Evolutionary conservation across 2,113 vertebrate genomes (phyloP).

Genomic region (Mus spicilegus): DNA sequence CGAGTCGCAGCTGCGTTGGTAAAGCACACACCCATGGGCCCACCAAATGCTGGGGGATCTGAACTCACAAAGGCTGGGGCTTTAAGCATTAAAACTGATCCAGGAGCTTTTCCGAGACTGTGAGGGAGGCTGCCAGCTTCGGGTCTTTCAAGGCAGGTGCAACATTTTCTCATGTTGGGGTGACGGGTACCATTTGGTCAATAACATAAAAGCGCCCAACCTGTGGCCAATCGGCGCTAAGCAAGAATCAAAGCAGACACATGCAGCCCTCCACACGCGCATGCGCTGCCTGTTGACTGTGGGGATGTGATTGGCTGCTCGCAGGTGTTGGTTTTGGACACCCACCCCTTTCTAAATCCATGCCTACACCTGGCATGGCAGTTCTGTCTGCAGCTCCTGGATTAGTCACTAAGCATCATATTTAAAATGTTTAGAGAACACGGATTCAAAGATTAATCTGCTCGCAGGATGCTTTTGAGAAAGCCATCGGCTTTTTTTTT

Average conservation of each 20-base stretch:
- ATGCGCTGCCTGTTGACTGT: neutral
- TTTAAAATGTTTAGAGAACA: constrained; percentile 59
- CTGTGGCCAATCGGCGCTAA: constrained; percentile 46
- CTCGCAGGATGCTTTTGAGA: neutral
- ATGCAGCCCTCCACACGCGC: neutral
- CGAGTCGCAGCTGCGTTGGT: constrained; percentile 70
- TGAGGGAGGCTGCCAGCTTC: constrained; percentile 18
- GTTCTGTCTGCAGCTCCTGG: constrained; percentile 71
- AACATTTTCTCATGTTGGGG: constrained; percentile 41
- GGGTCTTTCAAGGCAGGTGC: constrained; percentile 70
- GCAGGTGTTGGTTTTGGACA: neutral
- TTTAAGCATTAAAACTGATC: constrained; percentile 64
- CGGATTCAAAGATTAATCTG: constrained; percentile 37
- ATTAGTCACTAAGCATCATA: constrained; percentile 32
- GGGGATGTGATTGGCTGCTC: constrained; percentile 32
- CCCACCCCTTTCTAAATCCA: neutral
- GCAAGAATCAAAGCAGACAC: neutral
- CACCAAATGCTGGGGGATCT: constrained; percentile 63
- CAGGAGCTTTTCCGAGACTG: constrained; percentile 45
- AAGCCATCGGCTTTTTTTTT: neutral
- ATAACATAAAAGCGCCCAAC: neutral
- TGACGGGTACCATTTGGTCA: constrained; percentile 73
- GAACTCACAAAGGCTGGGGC: constrained; percentile 53
- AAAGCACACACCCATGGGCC: constrained; percentile 20
- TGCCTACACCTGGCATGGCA: constrained; percentile 67